These are phyloP conservation scores for Caradrina clavipalpis DNA, from an alignment of 2,888 invertebrate genomes.

Conservation along the genomic window DNA sequence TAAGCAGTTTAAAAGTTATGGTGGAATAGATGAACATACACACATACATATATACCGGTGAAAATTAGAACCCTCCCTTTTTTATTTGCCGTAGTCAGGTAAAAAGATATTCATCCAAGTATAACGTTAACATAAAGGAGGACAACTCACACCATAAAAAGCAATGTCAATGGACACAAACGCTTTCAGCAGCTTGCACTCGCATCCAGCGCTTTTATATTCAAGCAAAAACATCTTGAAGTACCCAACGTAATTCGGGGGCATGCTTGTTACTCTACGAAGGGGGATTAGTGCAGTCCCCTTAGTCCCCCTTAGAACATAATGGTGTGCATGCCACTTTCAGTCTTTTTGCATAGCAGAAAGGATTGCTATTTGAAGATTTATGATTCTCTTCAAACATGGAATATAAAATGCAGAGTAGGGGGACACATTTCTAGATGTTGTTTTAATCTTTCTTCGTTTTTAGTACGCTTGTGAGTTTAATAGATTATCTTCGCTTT, in stretches of 20 bases:
- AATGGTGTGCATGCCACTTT: constrained; percentile 37
- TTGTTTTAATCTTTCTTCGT: neutral
- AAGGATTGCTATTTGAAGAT: constrained; percentile 18
- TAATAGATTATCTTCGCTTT: constrained; percentile 37
- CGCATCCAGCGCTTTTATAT: constrained; percentile 20
- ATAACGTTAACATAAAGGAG: neutral
- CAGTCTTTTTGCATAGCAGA: constrained; percentile 33
- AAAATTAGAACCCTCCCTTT: no score
- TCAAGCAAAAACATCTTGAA: constrained; percentile 27
- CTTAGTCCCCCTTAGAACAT: constrained; percentile 3
- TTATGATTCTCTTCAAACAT: constrained; percentile 21
- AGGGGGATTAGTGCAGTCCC: constrained; percentile 27
- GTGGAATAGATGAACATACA: no score
- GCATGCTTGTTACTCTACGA: constrained; percentile 43
- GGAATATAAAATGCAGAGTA: constrained; percentile 15
- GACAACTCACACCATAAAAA: constrained; percentile 12
- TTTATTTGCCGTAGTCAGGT: no score
- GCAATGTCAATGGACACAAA: neutral
- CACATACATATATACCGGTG: no score
- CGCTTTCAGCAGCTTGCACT: neutral
- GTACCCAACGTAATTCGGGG: constrained; percentile 20
- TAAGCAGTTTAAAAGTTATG: no score
- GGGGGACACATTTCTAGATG: neutral
- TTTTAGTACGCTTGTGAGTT: constrained; percentile 13
- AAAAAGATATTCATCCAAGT: no score